Base-by-base conservation (phyloP, 1,140 invertebrate genomes). In the Hermetia illucens region DNA sequence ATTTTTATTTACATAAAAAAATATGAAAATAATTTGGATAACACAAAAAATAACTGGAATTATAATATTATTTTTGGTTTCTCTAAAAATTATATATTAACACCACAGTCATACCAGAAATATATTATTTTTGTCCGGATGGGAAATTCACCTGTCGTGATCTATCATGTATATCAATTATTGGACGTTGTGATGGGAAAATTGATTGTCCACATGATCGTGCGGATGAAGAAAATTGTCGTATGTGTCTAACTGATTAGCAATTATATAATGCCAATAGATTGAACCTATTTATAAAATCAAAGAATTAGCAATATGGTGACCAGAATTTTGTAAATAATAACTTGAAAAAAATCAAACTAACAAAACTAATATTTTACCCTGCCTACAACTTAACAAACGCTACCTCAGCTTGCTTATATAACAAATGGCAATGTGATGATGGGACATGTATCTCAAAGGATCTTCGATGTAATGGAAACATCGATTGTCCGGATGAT, bases 111-210 rank as follows among this genome's bases (percentile, higher is more conserved):
- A 57, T 53, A 32, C 55, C 55, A 17, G 47, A 48, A 31, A 29
- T 58, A 21, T 46, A 47, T 17, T 59, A 47, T 35, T 56, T 49
- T 5, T 72, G 69, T 57, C 66, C 68, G 43, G 53, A 62, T 47
- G 65, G 63, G 56, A 69, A 71, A 50, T 72, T 70, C 54, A 69
- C 70, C 44, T 79, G 75, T 49, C 64, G 61, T 24, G 74, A 77
- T 53, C 66, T 73, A 25, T 67, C 69, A 54, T 88, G 83, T 55
- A 77, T 88, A 45, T 74, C 77, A 18, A 67, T 71, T n/a, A 53
- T 69, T 3, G 51, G 68, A 41, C 63, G 70, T 17, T 77, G 74
- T 44, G 64, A 54, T 49, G 55, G 58, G 34, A 46, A 46, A 6
- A 59, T 53, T 44, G 68, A 72, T 54, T 77, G 75, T 56, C 61